A percentile compares a stretch with the other conserved stretches of the same genome.
These are phyloP conservation scores for Cerceris ruficornis DNA, from an alignment of 2,888 invertebrate species.

Conservation along the genomic window DNA sequence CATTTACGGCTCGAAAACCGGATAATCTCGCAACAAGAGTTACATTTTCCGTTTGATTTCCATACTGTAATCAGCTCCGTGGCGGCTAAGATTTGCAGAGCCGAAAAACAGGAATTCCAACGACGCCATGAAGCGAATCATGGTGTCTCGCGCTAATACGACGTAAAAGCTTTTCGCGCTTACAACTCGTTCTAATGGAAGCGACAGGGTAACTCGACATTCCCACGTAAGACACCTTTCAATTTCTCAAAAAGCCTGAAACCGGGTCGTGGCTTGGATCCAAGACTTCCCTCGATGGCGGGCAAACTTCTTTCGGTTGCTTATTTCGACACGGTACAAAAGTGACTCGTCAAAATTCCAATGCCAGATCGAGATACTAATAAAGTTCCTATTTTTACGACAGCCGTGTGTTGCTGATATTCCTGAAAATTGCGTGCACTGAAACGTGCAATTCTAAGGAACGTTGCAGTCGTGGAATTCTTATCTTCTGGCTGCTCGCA, in stretches of 20 bases:
- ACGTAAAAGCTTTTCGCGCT: conserved; percentile 64
- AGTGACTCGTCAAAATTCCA: conserved; percentile 9
- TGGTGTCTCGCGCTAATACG: conserved; percentile 57
- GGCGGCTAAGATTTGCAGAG: background rate
- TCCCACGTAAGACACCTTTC: conserved; percentile 47
- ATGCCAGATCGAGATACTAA: background rate
- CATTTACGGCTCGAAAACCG: no score
- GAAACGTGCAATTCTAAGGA: background rate
- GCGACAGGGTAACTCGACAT: conserved; percentile 27
- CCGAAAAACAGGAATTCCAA: conserved; percentile 30
- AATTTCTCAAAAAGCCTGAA: conserved; percentile 48
- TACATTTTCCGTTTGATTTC: background rate
- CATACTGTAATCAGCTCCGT: background rate
- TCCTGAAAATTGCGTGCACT: background rate
- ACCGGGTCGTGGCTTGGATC: conserved; percentile 46
- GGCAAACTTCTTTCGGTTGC: conserved; percentile 26
- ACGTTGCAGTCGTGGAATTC: no score
- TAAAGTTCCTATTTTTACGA: background rate
- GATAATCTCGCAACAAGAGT: no score
- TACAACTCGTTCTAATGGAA: conserved; percentile 44
- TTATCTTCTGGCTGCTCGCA: no score
- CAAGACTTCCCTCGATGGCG: conserved; percentile 27
- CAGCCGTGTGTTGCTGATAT: background rate
- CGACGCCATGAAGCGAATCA: conserved; percentile 19
- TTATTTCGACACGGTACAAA: conserved; percentile 11